phyloP scores from a whole-genome alignment of 2,888 invertebrate species.

The Monopis laevigella region DNA sequence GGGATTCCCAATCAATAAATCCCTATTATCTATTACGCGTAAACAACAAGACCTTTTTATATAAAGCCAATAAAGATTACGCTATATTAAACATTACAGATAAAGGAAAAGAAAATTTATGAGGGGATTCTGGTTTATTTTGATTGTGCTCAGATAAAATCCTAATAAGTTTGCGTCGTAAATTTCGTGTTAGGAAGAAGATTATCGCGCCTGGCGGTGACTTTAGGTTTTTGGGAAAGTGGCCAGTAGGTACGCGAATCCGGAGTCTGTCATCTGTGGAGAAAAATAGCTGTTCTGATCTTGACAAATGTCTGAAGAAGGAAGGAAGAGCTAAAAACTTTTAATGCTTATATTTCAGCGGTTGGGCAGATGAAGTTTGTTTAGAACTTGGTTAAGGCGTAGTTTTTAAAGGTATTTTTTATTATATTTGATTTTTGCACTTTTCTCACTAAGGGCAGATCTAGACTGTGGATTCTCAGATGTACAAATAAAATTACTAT shows the following conservation, averaged over 20 bases:
- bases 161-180: constrained; percentile 9
- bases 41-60: not conserved
- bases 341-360: too few species aligned
- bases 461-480: too few species aligned
- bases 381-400: too few species aligned
- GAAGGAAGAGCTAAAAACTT: too few species aligned
- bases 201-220: constrained; percentile 19
- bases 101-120: constrained; percentile 9
- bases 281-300: constrained; percentile 26
- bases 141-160: constrained; percentile 1
- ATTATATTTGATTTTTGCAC: too few species aligned
- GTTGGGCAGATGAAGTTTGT: too few species aligned
- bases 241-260: constrained; percentile 16
- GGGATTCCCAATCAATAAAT: not conserved
- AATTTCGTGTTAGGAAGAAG: constrained; percentile 13
- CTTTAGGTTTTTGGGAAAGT: constrained; percentile 20
- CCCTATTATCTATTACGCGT: not conserved
- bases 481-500: too few species aligned
- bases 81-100: constrained; percentile 1
- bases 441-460: too few species aligned
- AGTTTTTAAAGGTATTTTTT: too few species aligned
- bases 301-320: constrained; percentile 31
- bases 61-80: constrained; percentile 7
- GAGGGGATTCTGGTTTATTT: constrained; percentile 3
- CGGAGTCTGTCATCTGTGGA: constrained; percentile 22